Base-by-base conservation (phyloP, 23 tunicate genomes). In the Diplosoma virens region DNA sequence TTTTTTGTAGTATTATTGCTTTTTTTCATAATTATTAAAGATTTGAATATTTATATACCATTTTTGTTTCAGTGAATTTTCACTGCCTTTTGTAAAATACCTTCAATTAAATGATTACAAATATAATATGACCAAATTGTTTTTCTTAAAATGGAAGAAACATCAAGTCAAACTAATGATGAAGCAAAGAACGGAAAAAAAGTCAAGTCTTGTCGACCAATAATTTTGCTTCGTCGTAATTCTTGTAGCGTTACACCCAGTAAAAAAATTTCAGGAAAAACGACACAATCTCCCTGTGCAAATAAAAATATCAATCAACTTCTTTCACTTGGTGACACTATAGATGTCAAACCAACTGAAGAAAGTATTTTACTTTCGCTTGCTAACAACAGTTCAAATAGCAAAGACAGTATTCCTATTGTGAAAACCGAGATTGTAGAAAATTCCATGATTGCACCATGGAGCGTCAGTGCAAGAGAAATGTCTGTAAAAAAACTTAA, bases 161-260 rank as follows among this genome's bases (percentile, higher is more conserved):
- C 17, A 55, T 3, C 35, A 47, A 47, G 36, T 2, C 80, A 75
- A 31, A 28, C 25, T 52, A 25, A 56, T 1, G 66, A 52, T 17
- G 22, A 5, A 30, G 18, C 67, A 16, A 21, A 24, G 20, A 53
- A 16, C 56, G 16, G 31, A 26, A 32, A 23, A 32, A 71, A 81
- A 26, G 37, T 58, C 5, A 81, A 81, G 45, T 59, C 86, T 30
- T 37, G 31, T 31, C 46, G 75, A 58, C 86, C 86, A 1, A 81
- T 81, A 35, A 81, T 81, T 41, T 59, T 81, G 28, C 61, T 81
- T 37, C 59, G 86, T 0, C 71, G 86, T 58, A 81, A 72, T 63
- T 81, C 86, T 0, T 71, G 66, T 37, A 61, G 72, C 18, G 45
- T 20, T 2, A 58, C 71, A 30, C 28, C 77, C 25, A 35, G 24